phyloP scores from a whole-genome alignment of 1,140 invertebrate species.

The Oscheius sp. region DNA sequence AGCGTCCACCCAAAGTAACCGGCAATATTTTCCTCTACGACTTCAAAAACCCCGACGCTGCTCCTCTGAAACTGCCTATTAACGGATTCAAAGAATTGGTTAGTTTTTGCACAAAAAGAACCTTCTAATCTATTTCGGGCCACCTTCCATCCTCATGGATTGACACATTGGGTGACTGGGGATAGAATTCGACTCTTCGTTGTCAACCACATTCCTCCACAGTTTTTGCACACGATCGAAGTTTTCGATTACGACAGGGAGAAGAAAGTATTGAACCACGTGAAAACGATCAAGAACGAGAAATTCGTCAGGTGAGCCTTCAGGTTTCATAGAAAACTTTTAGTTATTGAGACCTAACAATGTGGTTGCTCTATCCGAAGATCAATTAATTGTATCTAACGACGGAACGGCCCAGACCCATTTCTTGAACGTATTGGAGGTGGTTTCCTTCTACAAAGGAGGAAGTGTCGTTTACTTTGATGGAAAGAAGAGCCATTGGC shows the following conservation, averaged over 20 bases:
- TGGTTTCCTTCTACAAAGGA: not conserved
- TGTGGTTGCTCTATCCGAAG: not conserved
- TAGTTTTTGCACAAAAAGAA: no score
- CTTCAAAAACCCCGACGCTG: conserved; percentile 9
- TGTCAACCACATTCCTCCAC: not conserved
- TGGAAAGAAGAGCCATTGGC: not conserved
- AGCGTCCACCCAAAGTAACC: not conserved
- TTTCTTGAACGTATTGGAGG: not conserved
- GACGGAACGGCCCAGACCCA: conserved; percentile 3
- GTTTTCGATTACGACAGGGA: conserved; percentile 15
- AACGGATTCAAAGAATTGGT: not conserved
- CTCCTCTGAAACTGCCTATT: conserved; percentile 3
- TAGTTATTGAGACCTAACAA: conserved; percentile 1
- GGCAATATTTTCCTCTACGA: conserved; percentile 25
- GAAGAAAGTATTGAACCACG: conserved; percentile 1
- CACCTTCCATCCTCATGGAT: conserved; percentile 25
- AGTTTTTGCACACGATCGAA: conserved; percentile 21
- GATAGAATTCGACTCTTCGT: not conserved
- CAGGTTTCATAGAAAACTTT: not conserved
- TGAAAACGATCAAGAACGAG: conserved; percentile 1
- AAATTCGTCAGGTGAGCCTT: not conserved
- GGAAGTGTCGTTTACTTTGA: conserved; percentile 10
- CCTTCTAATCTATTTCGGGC: conserved; percentile 6
- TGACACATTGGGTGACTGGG: conserved; percentile 18
- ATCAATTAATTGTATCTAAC: conserved; percentile 12